A percentile compares a stretch with the other conserved stretches of the same genome.
phyloP scores from a whole-genome alignment of 1,140 invertebrate genomes.

The Leptinotarsa texana region DNA sequence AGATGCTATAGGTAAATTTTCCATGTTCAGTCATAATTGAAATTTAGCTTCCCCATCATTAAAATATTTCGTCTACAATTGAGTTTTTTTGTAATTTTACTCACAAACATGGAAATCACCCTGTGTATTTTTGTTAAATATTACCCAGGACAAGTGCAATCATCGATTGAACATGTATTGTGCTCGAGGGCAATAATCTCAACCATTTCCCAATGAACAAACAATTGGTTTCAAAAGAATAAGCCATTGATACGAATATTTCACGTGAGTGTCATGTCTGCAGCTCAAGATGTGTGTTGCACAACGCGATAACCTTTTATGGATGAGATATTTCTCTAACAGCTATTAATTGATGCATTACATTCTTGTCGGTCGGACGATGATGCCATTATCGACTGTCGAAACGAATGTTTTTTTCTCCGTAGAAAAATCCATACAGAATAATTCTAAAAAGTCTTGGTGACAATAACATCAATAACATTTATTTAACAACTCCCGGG shows the following conservation, averaged over 20 bases:
- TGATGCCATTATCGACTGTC: not conserved
- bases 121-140: too few species aligned
- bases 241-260: conserved; percentile 16
- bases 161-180: not conserved
- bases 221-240: conserved; percentile 16
- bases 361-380: not conserved
- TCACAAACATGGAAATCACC: too few species aligned
- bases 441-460: too few species aligned
- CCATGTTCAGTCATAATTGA: too few species aligned
- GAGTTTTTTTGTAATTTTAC: too few species aligned
- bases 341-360: conserved; percentile 14
- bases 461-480: too few species aligned
- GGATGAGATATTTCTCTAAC: conserved; percentile 15
- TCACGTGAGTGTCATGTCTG: conserved; percentile 16
- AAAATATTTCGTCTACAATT: too few species aligned
- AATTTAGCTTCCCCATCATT: too few species aligned
- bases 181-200: not conserved
- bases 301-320: conserved; percentile 22
- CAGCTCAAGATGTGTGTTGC: conserved; percentile 12
- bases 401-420: not conserved
- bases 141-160: not conserved
- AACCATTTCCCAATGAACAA: conserved; percentile 15
- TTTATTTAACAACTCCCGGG: too few species aligned
- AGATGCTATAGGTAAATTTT: too few species aligned
- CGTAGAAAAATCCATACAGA: too few species aligned